phyloP scores from a whole-genome alignment of 2,797 vertebrate genomes.

The Thunnus albacares region DNA sequence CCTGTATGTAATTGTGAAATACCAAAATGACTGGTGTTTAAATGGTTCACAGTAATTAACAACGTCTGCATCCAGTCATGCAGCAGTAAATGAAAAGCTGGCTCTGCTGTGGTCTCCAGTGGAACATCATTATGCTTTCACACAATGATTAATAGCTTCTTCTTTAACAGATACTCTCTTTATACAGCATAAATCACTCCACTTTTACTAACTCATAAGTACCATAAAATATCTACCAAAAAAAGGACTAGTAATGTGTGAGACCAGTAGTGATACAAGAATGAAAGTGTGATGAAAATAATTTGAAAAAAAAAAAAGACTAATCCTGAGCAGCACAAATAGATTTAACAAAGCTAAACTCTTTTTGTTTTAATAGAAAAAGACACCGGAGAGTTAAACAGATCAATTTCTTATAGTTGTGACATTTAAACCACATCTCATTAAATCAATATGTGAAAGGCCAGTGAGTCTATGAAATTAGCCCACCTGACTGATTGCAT shows the following conservation, averaged over 20 bases:
- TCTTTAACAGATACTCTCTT: constrained; percentile 1
- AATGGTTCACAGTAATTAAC: constrained; percentile 11
- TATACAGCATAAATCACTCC: neutral
- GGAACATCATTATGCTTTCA: constrained; percentile 16
- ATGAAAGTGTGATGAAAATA: neutral
- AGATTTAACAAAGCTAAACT: neutral
- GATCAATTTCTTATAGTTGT: constrained; percentile 8
- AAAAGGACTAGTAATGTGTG: neutral
- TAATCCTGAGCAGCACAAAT: neutral
- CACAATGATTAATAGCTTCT: constrained; percentile 1
- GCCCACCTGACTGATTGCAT: constrained; percentile 11
- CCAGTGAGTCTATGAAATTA: neutral
- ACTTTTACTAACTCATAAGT: neutral
- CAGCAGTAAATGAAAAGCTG: constrained; percentile 25
- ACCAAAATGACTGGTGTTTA: constrained; percentile 22
- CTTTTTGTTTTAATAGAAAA: neutral
- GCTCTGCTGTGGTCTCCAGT: constrained; percentile 7
- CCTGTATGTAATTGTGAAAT: constrained; percentile 12
- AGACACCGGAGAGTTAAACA: neutral
- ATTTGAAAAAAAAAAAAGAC: neutral
- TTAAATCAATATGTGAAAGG: constrained; percentile 17
- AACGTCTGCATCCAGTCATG: constrained; percentile 14
- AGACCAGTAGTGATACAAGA: neutral
- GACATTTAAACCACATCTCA: constrained; percentile 14
- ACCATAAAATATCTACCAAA: neutral